Conservation (phyloP, 1,140 invertebrate genomes). For the Campoletis sonorensis region DNA sequence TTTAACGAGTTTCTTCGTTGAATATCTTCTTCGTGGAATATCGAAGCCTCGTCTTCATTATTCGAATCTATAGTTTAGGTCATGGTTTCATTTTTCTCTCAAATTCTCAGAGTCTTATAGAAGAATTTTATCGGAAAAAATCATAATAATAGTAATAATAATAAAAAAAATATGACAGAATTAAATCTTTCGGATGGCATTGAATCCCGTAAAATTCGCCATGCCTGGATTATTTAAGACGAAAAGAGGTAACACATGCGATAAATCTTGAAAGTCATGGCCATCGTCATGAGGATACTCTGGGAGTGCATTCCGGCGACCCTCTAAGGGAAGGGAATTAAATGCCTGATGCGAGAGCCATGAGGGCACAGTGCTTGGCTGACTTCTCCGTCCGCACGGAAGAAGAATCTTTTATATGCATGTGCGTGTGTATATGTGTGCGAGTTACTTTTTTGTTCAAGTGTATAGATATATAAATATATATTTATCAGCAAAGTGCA, state of each 20-base stretch:
- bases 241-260: neutral
- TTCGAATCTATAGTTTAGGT: too few relatives aligned
- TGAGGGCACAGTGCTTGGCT: neutral
- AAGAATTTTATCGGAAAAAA: too few relatives aligned
- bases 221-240: neutral
- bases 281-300: neutral
- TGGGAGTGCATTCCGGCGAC: neutral
- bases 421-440: neutral
- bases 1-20: neutral
- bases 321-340: neutral
- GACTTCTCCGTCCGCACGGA: neutral
- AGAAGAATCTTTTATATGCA: neutral
- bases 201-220: neutral
- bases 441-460: neutral
- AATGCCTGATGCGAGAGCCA: slow-evolving; percentile 18
- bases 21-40: too few relatives aligned
- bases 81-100: too few relatives aligned
- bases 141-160: neutral
- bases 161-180: neutral
- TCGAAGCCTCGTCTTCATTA: too few relatives aligned
- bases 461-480: neutral
- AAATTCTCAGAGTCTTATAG: too few relatives aligned
- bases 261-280: slow-evolving; percentile 2
- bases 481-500: neutral
- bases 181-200: neutral